Conservation (phyloP, 2,797 vertebrate genomes). For the Artibeus lituratus region DNA sequence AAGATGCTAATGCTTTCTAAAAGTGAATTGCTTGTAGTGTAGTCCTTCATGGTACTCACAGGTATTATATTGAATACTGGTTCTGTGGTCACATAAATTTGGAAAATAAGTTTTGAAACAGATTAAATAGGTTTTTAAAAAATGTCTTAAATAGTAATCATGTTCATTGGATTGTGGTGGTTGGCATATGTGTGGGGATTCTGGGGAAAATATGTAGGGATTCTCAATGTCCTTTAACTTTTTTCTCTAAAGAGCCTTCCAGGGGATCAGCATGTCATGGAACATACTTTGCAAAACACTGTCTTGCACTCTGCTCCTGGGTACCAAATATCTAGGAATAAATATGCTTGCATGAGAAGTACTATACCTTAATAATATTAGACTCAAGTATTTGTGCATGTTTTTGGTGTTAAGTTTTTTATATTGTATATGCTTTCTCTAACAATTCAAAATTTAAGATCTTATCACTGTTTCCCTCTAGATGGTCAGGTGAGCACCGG, state of each 20-base stretch:
- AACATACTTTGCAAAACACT: background rate
- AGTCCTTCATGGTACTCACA: background rate
- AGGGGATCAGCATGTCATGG: background rate
- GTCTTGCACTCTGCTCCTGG: background rate
- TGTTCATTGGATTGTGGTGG: background rate
- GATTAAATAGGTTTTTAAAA: background rate
- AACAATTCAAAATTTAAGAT: slow-evolving; percentile 36
- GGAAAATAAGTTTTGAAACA: slow-evolving; percentile 32
- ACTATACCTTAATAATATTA: background rate
- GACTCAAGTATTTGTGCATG: background rate
- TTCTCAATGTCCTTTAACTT: background rate
- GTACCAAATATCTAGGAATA: background rate
- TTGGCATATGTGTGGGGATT: background rate
- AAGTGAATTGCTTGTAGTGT: background rate
- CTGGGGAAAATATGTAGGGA: background rate
- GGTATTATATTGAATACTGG: background rate
- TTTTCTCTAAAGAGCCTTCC: background rate
- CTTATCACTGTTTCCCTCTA: background rate
- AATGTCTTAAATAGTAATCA: background rate
- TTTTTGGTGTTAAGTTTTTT: background rate
- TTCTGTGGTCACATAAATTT: background rate
- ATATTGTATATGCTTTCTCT: background rate
- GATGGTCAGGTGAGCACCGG: background rate
- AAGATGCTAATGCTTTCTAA: background rate
- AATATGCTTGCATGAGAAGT: slow-evolving; percentile 1